Percentiles rank a stretch among this genome's conserved stretches.
phyloP scores from a whole-genome alignment of 2,888 invertebrate species.

The Thecophora atra region DNA sequence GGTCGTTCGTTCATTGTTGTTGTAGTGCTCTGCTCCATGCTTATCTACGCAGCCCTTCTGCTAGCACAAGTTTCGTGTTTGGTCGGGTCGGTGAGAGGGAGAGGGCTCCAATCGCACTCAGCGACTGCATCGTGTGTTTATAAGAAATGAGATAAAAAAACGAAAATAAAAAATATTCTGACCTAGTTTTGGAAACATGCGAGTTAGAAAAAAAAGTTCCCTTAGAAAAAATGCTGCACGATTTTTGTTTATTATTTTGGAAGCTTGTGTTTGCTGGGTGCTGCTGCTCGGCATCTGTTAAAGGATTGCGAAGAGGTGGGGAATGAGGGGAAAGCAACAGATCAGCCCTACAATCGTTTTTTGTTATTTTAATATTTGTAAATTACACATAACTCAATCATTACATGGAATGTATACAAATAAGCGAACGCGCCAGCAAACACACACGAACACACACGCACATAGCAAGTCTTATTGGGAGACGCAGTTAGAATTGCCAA shows the following conservation, averaged over 20 bases:
- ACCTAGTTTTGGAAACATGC: slow-evolving; percentile 2
- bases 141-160: not conserved
- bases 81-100: not conserved
- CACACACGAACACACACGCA: not conserved
- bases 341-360: not conserved
- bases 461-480: not conserved
- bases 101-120: not conserved
- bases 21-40: not conserved
- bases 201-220: slow-evolving; percentile 12
- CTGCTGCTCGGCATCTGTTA: not conserved
- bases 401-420: no score
- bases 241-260: slow-evolving; percentile 5
- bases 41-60: slow-evolving; percentile 28
- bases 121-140: slow-evolving; percentile 13
- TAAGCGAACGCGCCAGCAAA: not conserved
- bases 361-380: not conserved
- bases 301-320: not conserved
- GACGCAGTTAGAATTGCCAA: no score
- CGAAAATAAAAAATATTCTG: not conserved
- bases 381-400: not conserved
- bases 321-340: not conserved
- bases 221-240: not conserved
- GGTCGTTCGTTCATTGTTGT: not conserved
- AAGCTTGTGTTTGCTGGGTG: not conserved
- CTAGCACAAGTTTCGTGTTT: not conserved